Conservation (phyloP, 2,113 vertebrate genomes). For the Chauna torquata region DNA sequence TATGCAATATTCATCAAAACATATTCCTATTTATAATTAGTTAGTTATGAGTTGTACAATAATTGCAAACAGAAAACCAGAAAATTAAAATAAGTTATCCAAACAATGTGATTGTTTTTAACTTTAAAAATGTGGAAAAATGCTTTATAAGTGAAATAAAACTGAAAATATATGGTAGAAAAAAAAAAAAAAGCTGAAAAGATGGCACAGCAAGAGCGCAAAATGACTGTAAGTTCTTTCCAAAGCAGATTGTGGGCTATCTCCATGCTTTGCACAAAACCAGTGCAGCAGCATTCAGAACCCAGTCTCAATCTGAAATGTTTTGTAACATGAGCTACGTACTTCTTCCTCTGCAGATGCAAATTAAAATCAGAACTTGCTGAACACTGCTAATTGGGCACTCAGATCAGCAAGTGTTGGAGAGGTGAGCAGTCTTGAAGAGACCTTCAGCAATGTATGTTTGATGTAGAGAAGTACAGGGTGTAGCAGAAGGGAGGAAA, state of each 20-base stretch:
- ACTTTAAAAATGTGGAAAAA: not conserved
- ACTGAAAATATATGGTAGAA: not conserved
- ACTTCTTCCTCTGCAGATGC: not conserved
- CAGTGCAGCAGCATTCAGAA: not conserved
- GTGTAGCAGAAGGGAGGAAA: not conserved
- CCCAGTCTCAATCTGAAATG: not conserved
- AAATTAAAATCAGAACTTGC: not conserved
- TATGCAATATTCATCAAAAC: not conserved
- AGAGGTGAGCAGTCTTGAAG: not conserved
- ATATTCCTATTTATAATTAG: not conserved
- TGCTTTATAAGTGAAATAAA: not conserved
- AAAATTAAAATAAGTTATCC: not conserved
- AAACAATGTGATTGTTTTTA: not conserved
- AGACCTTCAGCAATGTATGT: not conserved
- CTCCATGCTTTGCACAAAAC: not conserved
- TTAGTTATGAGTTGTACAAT: not conserved
- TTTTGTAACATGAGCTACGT: not conserved
- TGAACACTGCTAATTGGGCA: not conserved
- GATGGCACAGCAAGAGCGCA: not conserved
- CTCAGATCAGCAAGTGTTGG: not conserved
- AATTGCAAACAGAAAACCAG: not conserved
- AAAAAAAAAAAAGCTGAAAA: not conserved
- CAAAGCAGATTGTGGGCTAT: not conserved
- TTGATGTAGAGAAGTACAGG: not conserved
- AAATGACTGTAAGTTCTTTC: not conserved